A percentile compares a stretch with the other conserved stretches of the same genome.
Conservation (phyloP, 2,113 vertebrate species). For the Apodemus speciosus region DNA sequence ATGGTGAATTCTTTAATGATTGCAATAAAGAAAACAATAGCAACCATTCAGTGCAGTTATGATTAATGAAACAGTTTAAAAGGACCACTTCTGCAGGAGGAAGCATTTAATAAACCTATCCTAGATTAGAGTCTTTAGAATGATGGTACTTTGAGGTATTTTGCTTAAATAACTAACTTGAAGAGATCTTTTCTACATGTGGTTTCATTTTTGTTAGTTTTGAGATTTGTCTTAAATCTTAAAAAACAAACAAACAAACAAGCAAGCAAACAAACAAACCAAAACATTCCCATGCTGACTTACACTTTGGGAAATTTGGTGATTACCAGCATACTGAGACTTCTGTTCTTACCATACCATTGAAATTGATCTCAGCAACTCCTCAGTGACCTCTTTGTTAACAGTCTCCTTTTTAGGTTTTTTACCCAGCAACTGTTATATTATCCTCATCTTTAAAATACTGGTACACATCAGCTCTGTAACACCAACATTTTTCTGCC, state of each 20-base stretch:
- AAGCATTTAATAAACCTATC: not conserved
- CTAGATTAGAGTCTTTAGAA: not conserved
- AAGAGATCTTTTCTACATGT: not conserved
- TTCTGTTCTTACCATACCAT: not conserved
- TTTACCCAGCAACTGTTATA: not conserved
- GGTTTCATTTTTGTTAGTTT: not conserved
- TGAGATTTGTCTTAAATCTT: not conserved
- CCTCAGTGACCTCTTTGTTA: not conserved
- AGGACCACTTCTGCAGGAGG: not conserved
- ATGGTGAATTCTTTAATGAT: not conserved
- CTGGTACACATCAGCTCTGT: not conserved
- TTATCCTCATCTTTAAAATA: not conserved
- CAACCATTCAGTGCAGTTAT: not conserved
- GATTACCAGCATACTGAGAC: not conserved
- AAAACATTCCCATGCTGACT: not conserved
- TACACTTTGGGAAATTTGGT: not conserved
- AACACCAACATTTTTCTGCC: not conserved
- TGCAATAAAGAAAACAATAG: not conserved
- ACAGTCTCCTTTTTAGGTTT: not conserved
- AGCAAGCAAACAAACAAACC: not conserved
- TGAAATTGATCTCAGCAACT: slow-evolving; percentile 1
- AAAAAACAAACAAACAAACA: not conserved
- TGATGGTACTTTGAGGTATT: not conserved
- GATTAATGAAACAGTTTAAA: not conserved
- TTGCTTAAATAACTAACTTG: not conserved